Conservation (phyloP, 2,113 vertebrate species). For the Macaca mulatta region DNA sequence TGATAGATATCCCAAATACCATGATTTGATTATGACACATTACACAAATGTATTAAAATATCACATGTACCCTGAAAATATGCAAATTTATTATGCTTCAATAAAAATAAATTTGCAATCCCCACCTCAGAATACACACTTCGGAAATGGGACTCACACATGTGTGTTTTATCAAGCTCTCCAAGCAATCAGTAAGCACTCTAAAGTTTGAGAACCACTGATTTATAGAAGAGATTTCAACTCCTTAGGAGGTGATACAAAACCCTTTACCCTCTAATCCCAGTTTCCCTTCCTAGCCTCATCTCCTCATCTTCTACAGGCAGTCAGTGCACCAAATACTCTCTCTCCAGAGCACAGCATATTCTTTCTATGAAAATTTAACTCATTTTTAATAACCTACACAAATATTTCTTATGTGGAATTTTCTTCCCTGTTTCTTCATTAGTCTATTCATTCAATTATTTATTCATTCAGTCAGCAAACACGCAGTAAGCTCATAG, state of each 20-base stretch:
- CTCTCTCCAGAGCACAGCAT: neutral
- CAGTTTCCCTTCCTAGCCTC: neutral
- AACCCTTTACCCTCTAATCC: neutral
- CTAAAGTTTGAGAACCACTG: neutral
- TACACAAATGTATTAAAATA: neutral
- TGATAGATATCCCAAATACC: neutral
- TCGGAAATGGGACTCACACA: neutral
- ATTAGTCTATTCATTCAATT: neutral
- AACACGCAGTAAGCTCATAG: neutral
- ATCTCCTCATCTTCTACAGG: neutral
- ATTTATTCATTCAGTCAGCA: neutral
- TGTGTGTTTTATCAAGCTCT: neutral
- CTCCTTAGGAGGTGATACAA: neutral
- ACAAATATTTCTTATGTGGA: neutral
- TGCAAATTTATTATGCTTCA: neutral
- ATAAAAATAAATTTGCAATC: neutral
- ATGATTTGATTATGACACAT: neutral
- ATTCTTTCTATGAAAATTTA: neutral
- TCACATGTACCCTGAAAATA: neutral
- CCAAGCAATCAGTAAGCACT: neutral
- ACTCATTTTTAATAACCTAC: neutral
- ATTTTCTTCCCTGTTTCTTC: neutral
- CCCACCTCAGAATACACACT: neutral
- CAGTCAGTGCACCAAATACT: neutral
- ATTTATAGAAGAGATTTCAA: neutral